Evolutionary conservation across 1,140 invertebrate genomes (phyloP), one percentile per base, ranked within the genome.

Genomic region (Cyrtorhinus lividipennis): DNA sequence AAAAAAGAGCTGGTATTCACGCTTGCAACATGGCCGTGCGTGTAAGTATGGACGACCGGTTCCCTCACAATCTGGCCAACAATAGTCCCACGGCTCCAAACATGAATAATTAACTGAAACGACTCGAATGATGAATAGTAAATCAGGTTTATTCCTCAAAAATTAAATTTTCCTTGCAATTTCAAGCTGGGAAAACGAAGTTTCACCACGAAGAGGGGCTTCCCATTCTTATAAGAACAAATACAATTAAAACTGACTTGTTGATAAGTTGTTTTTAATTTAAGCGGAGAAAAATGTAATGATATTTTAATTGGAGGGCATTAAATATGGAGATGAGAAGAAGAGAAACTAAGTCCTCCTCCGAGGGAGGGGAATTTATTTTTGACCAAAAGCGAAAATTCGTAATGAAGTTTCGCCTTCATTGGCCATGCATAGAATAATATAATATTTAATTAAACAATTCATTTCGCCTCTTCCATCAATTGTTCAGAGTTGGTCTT

Each of bases 401-500:
- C 10, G 48, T 57, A 63, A 61, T 59, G 26, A 59, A 58, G 65
- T 62, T 59, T 59, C 22, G 25, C 24, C 22, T 57, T 65, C 64
- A 65, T 65, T 62, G 53, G 38, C 30, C 24, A 65, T 65, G 64
- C 64, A 65, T 65, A 65, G 64, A 65, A 65, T 65, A 65, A 65
- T 65, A 65, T 65, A 62, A 65, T 65, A 65, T 65, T 65, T 65
- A 65, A 65, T 65, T 65, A 65, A 65, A 65, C 64, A 65, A 65
- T 65, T 65, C 64, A 62, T 65, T 62, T 59, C 59, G 27, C 53
- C 25, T 64, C 65, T 63, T 59, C 58, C 67, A 12, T 66, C 59
- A 64, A 61, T 62, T 61, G 63, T 56, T 63, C 61, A 22, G 27
- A 59, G 38, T 59, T 62, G 30, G 38, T 18, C 38, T 20, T 56